A percentile compares a stretch with the other conserved stretches of the same genome.
Evolutionary conservation across 2,888 invertebrate species (phyloP).

Genomic region (Microdon myrmicae): DNA sequence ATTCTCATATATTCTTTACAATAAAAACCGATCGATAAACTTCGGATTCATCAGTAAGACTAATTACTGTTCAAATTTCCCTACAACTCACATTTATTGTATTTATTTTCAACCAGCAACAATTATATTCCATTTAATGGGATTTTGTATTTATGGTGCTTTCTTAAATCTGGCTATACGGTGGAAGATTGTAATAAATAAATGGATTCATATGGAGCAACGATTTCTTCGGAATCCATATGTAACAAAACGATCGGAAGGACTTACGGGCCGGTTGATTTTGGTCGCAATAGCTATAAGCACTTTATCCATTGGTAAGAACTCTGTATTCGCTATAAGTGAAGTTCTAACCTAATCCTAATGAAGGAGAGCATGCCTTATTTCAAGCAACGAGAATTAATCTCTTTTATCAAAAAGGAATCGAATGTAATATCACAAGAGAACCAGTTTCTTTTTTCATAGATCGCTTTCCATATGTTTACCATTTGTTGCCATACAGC

Average conservation of each 20-base stretch:
- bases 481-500: conserved; percentile 15
- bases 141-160: conserved; percentile 24
- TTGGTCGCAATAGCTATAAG: conserved; percentile 12
- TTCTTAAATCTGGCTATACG: conserved; percentile 23
- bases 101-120: conserved; percentile 11
- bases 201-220: conserved; percentile 34
- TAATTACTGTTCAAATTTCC: not conserved
- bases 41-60: conserved; percentile 23
- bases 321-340: not conserved
- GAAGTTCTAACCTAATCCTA: not conserved
- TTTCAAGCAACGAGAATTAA: conserved; percentile 19
- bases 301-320: conserved; percentile 16
- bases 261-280: conserved; percentile 5
- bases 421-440: conserved; percentile 20
- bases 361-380: conserved; percentile 20
- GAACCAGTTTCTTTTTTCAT: not conserved
- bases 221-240: conserved; percentile 22
- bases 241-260: not conserved
- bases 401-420: not conserved
- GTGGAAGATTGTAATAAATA: conserved; percentile 20
- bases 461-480: conserved; percentile 7
- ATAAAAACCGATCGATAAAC: conserved; percentile 1
- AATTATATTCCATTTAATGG: conserved; percentile 25
- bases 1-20: not conserved
- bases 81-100: not conserved